phyloP scores from a whole-genome alignment of 2,797 vertebrate genomes.

The Numenius phaeopus region DNA sequence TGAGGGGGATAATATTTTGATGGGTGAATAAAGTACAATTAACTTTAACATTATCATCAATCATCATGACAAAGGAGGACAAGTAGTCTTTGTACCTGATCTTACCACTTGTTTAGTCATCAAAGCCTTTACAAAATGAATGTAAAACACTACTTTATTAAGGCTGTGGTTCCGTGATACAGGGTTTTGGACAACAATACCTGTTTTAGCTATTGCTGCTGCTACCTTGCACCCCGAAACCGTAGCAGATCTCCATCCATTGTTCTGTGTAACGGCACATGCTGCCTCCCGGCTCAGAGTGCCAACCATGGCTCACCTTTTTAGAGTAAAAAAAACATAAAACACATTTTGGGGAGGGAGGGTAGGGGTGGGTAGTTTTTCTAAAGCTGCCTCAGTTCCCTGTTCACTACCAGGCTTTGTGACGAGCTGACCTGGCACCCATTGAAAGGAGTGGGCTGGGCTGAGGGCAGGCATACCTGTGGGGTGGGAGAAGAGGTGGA shows the following conservation, averaged over 20 bases:
- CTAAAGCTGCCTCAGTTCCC: not conserved
- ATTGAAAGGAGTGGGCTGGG: not conserved
- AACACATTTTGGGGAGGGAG: not conserved
- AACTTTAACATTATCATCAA: conserved; percentile 35
- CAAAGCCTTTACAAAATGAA: not conserved
- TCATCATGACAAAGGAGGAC: conserved; percentile 49
- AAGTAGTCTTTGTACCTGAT: conserved; percentile 34
- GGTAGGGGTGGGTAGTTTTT: not conserved
- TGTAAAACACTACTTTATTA: not conserved
- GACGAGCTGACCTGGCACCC: not conserved
- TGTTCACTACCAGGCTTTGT: not conserved
- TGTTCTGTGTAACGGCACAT: not conserved
- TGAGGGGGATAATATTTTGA: conserved; percentile 52
- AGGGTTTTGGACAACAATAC: not conserved
- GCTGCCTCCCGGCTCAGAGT: not conserved
- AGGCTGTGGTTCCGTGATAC: not conserved
- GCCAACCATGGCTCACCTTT: not conserved
- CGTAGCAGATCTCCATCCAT: not conserved
- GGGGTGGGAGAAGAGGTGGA: not conserved
- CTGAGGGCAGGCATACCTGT: not conserved
- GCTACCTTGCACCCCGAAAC: not conserved
- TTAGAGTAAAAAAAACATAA: not conserved
- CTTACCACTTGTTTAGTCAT: conserved; percentile 35
- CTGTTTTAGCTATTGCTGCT: not conserved
- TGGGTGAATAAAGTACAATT: conserved; percentile 45